Conservation (phyloP, 2,888 invertebrate species). For the Pyrrhosoma nymphula region DNA sequence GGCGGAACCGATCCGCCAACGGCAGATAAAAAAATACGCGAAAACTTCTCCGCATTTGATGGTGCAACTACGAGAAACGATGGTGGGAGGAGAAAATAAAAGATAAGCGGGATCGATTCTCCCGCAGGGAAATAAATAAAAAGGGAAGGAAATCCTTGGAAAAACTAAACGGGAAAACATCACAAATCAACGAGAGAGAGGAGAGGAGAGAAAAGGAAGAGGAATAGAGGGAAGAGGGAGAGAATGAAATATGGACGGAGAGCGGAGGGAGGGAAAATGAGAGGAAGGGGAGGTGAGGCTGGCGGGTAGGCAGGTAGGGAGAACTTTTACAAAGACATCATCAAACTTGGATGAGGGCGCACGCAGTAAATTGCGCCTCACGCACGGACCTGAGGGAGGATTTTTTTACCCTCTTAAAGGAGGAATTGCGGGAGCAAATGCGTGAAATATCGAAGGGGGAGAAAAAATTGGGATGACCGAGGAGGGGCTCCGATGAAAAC, state of each 20-base stretch:
- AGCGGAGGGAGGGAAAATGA: background rate
- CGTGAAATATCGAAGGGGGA: background rate
- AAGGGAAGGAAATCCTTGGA: background rate
- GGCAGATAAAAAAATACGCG: background rate
- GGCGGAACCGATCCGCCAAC: background rate
- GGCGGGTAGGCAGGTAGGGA: background rate
- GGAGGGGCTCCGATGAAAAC: background rate
- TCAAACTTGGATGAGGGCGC: background rate
- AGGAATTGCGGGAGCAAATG: background rate
- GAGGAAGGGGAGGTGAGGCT: background rate
- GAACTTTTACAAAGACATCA: conserved; percentile 22
- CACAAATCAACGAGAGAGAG: background rate
- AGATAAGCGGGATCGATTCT: background rate
- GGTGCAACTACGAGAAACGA: background rate
- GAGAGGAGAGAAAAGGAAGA: background rate
- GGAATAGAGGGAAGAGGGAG: background rate
- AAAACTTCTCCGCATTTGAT: background rate
- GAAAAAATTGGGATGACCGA: background rate
- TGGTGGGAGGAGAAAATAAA: background rate
- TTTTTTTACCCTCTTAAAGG: background rate
- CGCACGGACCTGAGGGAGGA: background rate
- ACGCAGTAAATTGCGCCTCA: background rate
- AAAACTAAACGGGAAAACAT: background rate
- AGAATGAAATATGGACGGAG: background rate
- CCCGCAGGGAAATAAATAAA: conserved; percentile 11